Evolutionary conservation across 2,113 vertebrate genomes (phyloP).

Genomic region (Natator depressus): DNA sequence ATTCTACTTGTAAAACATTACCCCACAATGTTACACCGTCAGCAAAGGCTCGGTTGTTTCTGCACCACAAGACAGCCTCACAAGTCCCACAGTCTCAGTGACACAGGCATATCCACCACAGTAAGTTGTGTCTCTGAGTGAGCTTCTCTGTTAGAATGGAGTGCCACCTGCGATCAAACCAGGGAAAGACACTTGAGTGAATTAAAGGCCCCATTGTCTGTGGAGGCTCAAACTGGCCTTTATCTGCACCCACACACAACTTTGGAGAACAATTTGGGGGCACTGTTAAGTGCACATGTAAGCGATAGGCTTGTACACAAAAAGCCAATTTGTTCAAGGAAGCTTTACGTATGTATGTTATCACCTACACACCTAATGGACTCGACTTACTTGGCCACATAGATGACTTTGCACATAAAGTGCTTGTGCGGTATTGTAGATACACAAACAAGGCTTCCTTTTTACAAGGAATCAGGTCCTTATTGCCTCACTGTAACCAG

Average conservation of each 20-base stretch:
- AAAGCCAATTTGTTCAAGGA: background rate
- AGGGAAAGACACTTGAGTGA: background rate
- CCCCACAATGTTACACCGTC: background rate
- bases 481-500: background rate
- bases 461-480: background rate
- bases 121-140: fast-evolving
- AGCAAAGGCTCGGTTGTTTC: background rate
- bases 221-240: background rate
- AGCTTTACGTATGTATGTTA: background rate
- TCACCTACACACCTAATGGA: background rate
- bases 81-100: background rate
- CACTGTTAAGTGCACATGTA: background rate
- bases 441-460: fast-evolving
- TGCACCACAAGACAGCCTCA: background rate
- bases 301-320: background rate
- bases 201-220: background rate
- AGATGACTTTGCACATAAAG: background rate
- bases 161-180: background rate
- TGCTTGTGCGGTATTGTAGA: background rate
- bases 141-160: background rate
- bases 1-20: conserved; percentile 1
- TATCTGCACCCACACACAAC: background rate
- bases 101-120: background rate
- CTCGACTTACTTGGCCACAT: background rate
- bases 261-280: background rate